These are phyloP conservation scores for Cydia fagiglandana DNA, from an alignment of 1,140 invertebrate genomes.

Conservation along the genomic window DNA sequence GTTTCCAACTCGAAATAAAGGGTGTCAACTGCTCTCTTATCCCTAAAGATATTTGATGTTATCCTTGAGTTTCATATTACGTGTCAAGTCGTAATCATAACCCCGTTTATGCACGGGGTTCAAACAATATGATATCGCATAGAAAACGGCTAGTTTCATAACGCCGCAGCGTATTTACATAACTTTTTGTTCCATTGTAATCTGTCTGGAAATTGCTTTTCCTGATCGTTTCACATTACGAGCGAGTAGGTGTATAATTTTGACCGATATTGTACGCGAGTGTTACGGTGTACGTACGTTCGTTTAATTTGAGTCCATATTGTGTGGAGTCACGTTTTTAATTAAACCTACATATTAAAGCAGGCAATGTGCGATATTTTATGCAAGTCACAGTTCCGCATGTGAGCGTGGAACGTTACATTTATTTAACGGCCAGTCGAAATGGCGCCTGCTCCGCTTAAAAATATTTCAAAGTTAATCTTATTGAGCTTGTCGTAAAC, in stretches of 20 bases:
- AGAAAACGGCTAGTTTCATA: slow-evolving; percentile 40
- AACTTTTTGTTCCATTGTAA: slow-evolving; percentile 6
- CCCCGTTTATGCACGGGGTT: neutral
- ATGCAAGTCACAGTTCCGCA: slow-evolving; percentile 48
- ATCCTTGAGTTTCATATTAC: slow-evolving; percentile 39
- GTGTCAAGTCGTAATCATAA: slow-evolving; percentile 44
- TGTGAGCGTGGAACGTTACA: slow-evolving; percentile 41
- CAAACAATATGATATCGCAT: slow-evolving; percentile 8
- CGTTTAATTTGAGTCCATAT: slow-evolving; percentile 32
- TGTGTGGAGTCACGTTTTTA: slow-evolving; percentile 50
- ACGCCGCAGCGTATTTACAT: slow-evolving; percentile 15
- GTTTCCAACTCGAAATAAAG: slow-evolving; percentile 50
- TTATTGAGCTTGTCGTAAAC: slow-evolving; percentile 31
- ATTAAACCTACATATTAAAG: slow-evolving; percentile 45
- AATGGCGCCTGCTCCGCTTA: slow-evolving; percentile 40
- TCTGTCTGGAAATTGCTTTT: slow-evolving; percentile 24
- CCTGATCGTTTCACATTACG: slow-evolving; percentile 21
- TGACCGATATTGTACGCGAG: slow-evolving; percentile 30
- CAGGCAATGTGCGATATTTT: slow-evolving; percentile 42
- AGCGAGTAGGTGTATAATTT: slow-evolving; percentile 15
- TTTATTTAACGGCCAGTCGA: slow-evolving; percentile 36
- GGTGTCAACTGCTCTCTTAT: slow-evolving; percentile 40
- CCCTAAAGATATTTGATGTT: slow-evolving; percentile 42
- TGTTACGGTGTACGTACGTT: slow-evolving; percentile 25
- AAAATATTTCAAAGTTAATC: slow-evolving; percentile 37